Evolutionary conservation across 2,797 vertebrate genomes (phyloP).

Genomic region (Eurystomus glaucurus): DNA sequence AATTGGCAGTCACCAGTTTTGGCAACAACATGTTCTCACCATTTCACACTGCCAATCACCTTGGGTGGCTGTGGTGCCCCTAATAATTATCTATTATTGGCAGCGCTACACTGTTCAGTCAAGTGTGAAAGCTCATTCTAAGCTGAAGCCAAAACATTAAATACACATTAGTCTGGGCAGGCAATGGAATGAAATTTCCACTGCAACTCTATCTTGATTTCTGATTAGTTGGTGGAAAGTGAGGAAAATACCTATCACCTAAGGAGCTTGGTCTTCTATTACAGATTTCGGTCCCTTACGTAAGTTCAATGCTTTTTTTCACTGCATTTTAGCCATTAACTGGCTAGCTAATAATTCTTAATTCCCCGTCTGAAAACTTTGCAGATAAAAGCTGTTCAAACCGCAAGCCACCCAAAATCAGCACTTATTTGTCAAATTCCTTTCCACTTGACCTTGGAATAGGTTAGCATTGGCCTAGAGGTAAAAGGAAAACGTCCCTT

Average conservation of each 20-base stretch:
- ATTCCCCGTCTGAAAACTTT: not conserved
- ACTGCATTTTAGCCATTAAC: not conserved
- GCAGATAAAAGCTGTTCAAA: not conserved
- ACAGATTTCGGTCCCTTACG: not conserved
- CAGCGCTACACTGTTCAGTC: constrained; percentile 46
- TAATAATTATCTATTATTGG: constrained; percentile 74
- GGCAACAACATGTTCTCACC: constrained; percentile 58
- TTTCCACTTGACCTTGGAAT: constrained; percentile 62
- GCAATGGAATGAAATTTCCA: constrained; percentile 67
- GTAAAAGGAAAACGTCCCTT: constrained; percentile 50
- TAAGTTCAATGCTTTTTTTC: not conserved
- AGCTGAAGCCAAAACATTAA: constrained; percentile 74
- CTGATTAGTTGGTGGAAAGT: constrained; percentile 60
- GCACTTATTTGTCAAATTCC: constrained; percentile 36
- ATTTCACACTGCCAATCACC: constrained; percentile 70
- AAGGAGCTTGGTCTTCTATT: not conserved
- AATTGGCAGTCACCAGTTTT: constrained; percentile 65
- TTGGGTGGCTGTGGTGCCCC: constrained; percentile 69
- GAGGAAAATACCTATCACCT: not conserved
- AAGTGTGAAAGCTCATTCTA: constrained; percentile 68
- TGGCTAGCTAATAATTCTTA: not conserved
- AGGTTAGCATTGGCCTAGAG: constrained; percentile 42
- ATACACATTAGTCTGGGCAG: constrained; percentile 70
- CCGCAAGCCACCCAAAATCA: not conserved
- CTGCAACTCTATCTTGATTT: constrained; percentile 56